Evolutionary conservation across 2,888 invertebrate species (phyloP).

Genomic region (Alloscopus bannaensis): DNA sequence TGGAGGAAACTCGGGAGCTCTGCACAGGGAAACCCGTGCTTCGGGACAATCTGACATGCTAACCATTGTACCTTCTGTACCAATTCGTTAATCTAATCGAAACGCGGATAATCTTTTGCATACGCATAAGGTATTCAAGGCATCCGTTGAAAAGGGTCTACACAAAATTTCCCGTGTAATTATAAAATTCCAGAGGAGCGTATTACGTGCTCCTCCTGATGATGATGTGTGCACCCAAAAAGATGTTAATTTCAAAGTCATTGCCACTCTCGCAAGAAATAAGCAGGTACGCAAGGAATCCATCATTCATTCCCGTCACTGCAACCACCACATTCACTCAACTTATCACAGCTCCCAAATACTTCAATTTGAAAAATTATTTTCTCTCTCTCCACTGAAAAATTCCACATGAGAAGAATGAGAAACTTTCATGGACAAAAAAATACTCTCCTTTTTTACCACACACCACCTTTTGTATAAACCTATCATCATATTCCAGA

Average conservation of each 20-base stretch:
- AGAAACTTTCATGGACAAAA: background rate
- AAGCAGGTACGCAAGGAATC: background rate
- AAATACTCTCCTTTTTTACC: background rate
- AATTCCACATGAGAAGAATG: background rate
- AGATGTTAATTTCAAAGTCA: constrained; percentile 26
- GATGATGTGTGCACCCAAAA: background rate
- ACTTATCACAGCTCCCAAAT: too few relatives aligned
- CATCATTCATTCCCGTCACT: constrained; percentile 6
- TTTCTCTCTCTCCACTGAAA: too few relatives aligned
- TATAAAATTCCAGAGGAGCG: constrained; percentile 39
- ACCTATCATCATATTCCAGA: constrained; percentile 13
- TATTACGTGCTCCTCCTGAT: background rate
- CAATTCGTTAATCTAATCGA: too few relatives aligned
- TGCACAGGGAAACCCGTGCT: too few relatives aligned
- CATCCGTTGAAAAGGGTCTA: too few relatives aligned
- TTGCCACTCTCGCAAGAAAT: constrained; percentile 16
- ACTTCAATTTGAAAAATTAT: too few relatives aligned
- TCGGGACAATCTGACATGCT: too few relatives aligned
- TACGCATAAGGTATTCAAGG: too few relatives aligned
- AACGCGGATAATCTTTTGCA: too few relatives aligned
- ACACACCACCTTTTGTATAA: background rate
- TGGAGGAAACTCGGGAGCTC: constrained; percentile 9
- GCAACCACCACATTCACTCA: too few relatives aligned
- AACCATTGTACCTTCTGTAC: too few relatives aligned
- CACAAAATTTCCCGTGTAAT: too few relatives aligned